Evolutionary conservation across 2,797 vertebrate species (phyloP).

Genomic region (Eidolon dupreanum): DNA sequence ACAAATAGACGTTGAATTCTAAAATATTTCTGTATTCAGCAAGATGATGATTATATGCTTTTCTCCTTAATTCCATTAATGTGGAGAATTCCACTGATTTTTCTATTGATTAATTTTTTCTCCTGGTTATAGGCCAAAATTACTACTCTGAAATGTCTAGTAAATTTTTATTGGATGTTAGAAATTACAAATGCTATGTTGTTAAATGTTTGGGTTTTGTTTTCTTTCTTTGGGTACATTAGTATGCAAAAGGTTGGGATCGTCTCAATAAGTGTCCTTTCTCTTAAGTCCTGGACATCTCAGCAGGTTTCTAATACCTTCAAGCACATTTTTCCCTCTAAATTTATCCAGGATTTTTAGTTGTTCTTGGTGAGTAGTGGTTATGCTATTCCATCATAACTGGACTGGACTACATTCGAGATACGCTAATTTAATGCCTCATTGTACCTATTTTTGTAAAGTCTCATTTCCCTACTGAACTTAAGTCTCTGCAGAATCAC

Average conservation of each 20-base stretch:
- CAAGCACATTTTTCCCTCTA: not conserved
- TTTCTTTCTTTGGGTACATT: not conserved
- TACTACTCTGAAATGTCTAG: not conserved
- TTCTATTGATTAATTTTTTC: not conserved
- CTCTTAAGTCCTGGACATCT: not conserved
- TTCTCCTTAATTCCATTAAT: not conserved
- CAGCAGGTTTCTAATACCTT: not conserved
- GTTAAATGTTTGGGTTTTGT: not conserved
- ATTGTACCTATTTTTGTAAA: not conserved
- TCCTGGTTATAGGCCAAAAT: not conserved
- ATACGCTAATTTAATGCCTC: not conserved
- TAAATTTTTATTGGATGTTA: not conserved
- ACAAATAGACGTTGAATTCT: not conserved
- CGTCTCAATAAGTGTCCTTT: not conserved
- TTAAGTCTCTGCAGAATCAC: not conserved
- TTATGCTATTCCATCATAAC: not conserved
- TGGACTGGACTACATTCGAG: not conserved
- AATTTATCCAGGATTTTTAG: not conserved
- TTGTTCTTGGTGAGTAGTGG: not conserved
- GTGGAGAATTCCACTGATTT: not conserved
- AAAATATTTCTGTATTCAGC: not conserved
- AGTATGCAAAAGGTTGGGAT: not conserved
- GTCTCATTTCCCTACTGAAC: not conserved
- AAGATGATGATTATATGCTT: not conserved
- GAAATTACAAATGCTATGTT: not conserved